phyloP scores from a whole-genome alignment of 2,113 vertebrate genomes.

The Aythya baeri region DNA sequence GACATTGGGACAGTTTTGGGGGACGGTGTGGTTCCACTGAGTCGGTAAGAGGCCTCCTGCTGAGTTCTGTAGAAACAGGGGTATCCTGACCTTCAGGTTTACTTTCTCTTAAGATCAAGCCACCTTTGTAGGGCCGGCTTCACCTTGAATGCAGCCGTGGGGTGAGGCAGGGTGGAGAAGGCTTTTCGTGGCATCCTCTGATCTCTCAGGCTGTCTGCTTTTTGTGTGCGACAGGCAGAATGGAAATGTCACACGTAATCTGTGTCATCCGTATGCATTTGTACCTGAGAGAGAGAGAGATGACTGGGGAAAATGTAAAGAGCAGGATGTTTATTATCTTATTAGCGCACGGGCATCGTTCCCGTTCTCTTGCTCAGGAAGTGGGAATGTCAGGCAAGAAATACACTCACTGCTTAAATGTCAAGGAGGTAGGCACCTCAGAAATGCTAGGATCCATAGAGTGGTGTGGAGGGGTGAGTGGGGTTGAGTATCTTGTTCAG shows the following conservation, averaged over 20 bases:
- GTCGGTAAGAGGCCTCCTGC: not conserved
- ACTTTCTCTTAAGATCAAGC: not conserved
- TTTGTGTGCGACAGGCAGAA: not conserved
- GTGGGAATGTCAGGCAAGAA: not conserved
- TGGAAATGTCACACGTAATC: not conserved
- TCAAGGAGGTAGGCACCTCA: not conserved
- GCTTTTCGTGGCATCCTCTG: not conserved
- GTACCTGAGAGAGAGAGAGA: not conserved
- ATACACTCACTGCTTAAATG: not conserved
- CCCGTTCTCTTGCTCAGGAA: not conserved
- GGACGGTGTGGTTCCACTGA: not conserved
- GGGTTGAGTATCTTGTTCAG: not conserved
- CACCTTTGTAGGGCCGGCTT: not conserved
- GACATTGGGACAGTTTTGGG: not conserved
- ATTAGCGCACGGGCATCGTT: not conserved
- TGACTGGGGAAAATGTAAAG: not conserved
- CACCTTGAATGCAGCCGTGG: not conserved
- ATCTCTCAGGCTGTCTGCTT: not conserved
- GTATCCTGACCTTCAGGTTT: not conserved
- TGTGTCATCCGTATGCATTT: not conserved
- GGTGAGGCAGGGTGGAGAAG: not conserved
- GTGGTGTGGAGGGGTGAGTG: not conserved
- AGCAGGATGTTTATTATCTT: not conserved
- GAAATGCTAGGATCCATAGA: not conserved
- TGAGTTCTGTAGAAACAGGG: not conserved